Base-by-base conservation (phyloP, 2,797 vertebrate genomes). In the Sebastiscus tertius region DNA sequence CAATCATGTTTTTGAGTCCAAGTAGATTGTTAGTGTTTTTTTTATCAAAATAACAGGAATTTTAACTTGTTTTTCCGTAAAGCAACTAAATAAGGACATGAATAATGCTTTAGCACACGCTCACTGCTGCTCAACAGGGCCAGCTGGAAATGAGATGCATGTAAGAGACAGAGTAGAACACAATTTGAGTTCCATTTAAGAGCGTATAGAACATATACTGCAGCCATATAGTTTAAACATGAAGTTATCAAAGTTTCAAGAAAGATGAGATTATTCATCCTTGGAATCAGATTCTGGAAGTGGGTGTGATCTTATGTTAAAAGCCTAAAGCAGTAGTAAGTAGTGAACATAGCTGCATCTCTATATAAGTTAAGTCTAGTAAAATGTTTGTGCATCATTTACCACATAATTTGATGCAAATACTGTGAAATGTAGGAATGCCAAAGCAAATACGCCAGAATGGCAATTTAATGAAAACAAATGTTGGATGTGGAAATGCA, bases 391-490 rank as follows among this genome's bases (percentile, higher is more conserved):
- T 83, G 91, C 88, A 83, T 89, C 89, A 94, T 93, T 92, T 91
- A 87, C 77, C 81, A 68, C 88, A 63, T 91, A 85, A 90, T 91
- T 89, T 76, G 76, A 89, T 79, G 79, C 91, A 91, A 86, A 88
- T 83, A 84, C 84, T 87, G 87, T 88, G 85, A 87, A 89, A 90
- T 88, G 88, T 87, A 86, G 82, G 90, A 88, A 92, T 86, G 83
- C 27, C 62, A 79, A 89, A 72, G 84, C 87, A 90, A 93, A 94
- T 88, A 87, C 31, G 61, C 39, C 65, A 79, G 74, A 86, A 91
- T 89, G 87, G 82, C 82, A 91, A 89, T 92, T 92, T 93, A 93
- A 93, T 93, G 90, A 92, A 93, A 93, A 92, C 87, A 90, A 91
- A 94, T 91, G 86, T 89, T 86, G 67, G 83, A 86, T 88, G 72